Evolutionary conservation across 35 echinoderm and acorn worm species (phyloP).

Genomic region (Diadema setosum): DNA sequence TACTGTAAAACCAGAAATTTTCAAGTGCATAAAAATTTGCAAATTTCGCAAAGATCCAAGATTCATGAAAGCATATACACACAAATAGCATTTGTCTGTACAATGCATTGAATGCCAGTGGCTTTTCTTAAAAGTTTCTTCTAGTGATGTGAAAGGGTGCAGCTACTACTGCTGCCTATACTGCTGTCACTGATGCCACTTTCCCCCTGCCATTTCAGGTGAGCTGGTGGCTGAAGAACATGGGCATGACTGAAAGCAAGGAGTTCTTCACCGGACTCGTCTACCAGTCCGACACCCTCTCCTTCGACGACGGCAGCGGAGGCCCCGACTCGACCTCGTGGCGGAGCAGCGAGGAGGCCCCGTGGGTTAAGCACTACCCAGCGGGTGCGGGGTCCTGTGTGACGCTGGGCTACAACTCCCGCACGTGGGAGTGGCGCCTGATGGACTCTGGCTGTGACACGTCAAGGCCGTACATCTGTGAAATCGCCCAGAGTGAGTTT

Average conservation of each 20-base stretch:
- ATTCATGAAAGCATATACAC: no score
- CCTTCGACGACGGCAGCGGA: conserved; percentile 41
- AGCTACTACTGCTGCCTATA: no score
- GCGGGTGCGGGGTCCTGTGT: conserved; percentile 7
- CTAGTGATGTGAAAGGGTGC: no score
- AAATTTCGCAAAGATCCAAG: no score
- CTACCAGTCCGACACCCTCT: conserved; percentile 2
- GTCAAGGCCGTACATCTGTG: conserved; percentile 31
- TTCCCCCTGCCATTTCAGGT: no score
- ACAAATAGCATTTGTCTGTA: no score
- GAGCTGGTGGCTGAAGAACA: not conserved
- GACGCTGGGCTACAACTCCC: conserved; percentile 9
- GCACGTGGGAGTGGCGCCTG: conserved; percentile 56
- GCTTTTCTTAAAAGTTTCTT: no score
- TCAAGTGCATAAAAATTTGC: no score
- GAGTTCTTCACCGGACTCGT: not conserved
- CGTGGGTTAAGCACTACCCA: conserved; percentile 50
- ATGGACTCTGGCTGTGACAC: conserved; percentile 9
- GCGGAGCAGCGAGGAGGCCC: not conserved
- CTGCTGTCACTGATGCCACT: no score
- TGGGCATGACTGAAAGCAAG: not conserved
- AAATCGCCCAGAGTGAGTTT: conserved; percentile 65
- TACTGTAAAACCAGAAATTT: no score
- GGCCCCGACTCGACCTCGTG: conserved; percentile 17
- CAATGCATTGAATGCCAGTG: no score